Evolutionary conservation across 2,797 vertebrate genomes (phyloP), one percentile per base, ranked within the genome.

Genomic region (Heliangelus exortis): DNA sequence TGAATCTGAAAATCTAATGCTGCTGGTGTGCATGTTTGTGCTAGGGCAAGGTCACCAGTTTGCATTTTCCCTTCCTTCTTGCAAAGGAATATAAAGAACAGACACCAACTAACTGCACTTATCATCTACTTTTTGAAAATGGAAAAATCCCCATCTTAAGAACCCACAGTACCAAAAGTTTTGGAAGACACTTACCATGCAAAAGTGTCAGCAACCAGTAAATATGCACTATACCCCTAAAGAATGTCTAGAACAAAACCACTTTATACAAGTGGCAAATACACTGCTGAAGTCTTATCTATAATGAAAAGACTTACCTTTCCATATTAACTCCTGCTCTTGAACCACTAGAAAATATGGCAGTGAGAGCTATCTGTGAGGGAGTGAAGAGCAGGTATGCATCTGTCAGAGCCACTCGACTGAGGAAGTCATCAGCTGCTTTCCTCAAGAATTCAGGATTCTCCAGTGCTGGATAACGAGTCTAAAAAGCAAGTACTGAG

Each of bases 371-470:
- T 3, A 99, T 99, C 95, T 99, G 98, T 9, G 99, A 99, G 3
- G 99, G 99, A 36, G 98, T 96, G 51, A 98, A 99, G n/a, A 99
- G 98, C 77, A 99, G 98, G 13, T 98, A 99, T 0, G 98, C 98
- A 71, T 99, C 99, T 1, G 99, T 99, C 97, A 99, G 95, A 28
- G 98, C 95, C 58, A 98, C 98, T 90, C 98, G 98, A 45, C 97
- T 98, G 66, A 99, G 98, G 86, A 99, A 99, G 92, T 99, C 99
- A 90, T 99, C 99, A 1, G 99, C 98, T 61, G 97, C 97, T 97
- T 99, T 99, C 95, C 99, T 98, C 95, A 99, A 95, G 47, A 98
- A 96, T 96, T 99, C 99, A 16, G 99, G 99, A 96, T 99, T 99
- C 93, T 99, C 99, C 97, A 99, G 96, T 31, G 97, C 15, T 3